Evolutionary conservation across 2,888 invertebrate species (phyloP).

Genomic region (Machimus rusticus): DNA sequence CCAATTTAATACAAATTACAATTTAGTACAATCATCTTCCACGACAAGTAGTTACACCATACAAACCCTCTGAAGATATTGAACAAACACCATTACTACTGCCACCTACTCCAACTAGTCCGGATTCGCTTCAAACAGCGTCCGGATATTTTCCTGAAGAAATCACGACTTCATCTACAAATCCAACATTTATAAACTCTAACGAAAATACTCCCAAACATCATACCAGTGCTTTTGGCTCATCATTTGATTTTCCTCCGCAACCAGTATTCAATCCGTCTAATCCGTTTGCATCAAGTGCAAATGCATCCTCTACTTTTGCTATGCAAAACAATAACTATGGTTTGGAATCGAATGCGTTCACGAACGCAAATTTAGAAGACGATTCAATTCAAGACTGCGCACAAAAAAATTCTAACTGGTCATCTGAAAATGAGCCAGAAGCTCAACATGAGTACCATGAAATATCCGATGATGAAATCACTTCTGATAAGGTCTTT

Average conservation of each 20-base stretch:
- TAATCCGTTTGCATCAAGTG: slow-evolving; percentile 58
- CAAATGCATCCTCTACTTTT: slow-evolving; percentile 46
- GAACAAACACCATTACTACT: slow-evolving; percentile 73
- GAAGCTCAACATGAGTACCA: slow-evolving; percentile 74
- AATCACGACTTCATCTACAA: slow-evolving; percentile 57
- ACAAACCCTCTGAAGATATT: slow-evolving; percentile 85
- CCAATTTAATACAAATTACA: background rate
- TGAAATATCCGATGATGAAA: slow-evolving; percentile 83
- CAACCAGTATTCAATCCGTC: slow-evolving; percentile 51
- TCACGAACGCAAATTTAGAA: slow-evolving; percentile 52
- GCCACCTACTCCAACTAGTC: slow-evolving; percentile 64
- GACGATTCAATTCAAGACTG: slow-evolving; percentile 47
- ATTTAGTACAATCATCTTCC: slow-evolving; percentile 78
- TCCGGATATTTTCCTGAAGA: slow-evolving; percentile 62
- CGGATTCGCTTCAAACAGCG: slow-evolving; percentile 62
- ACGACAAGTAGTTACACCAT: slow-evolving; percentile 87
- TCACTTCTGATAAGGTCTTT: slow-evolving; percentile 63
- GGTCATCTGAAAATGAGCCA: slow-evolving; percentile 28
- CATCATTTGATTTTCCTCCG: slow-evolving; percentile 59
- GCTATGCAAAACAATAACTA: slow-evolving; percentile 60
- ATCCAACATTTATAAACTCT: slow-evolving; percentile 62
- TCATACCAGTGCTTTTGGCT: slow-evolving; percentile 53
- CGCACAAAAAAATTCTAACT: background rate
- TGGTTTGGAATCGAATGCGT: slow-evolving; percentile 56
- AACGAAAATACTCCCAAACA: slow-evolving; percentile 62